These are phyloP conservation scores for Synergus gifuensis DNA, from an alignment of 2,888 invertebrate genomes.

Conservation along the genomic window DNA sequence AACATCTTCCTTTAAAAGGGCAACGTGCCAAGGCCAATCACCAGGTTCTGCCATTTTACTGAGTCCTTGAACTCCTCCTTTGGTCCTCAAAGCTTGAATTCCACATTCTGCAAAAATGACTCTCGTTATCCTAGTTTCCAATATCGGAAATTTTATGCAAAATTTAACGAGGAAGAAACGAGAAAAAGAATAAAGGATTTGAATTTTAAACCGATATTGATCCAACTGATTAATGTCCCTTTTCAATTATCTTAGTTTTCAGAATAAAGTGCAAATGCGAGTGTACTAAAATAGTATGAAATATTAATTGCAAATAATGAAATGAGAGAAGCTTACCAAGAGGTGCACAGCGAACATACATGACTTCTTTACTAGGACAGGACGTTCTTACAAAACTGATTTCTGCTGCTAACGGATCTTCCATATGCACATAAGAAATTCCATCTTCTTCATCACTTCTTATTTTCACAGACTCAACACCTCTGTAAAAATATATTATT, in stretches of 20 bases:
- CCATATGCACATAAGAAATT: constrained; percentile 88
- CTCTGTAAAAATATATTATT: constrained; percentile 78
- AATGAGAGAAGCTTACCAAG: constrained; percentile 80
- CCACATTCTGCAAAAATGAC: constrained; percentile 83
- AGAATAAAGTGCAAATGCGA: background rate
- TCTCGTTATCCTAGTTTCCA: background rate
- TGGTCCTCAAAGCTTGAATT: constrained; percentile 80
- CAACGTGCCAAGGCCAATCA: constrained; percentile 96
- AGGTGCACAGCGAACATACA: constrained; percentile 88
- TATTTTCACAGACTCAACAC: constrained; percentile 85
- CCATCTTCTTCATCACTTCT: constrained; percentile 81
- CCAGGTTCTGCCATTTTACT: constrained; percentile 88
- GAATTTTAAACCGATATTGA: background rate
- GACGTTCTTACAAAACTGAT: constrained; percentile 89
- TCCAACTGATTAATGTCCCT: background rate
- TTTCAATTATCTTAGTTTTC: background rate
- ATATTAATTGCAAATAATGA: background rate
- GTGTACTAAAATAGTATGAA: background rate
- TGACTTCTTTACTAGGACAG: constrained; percentile 87
- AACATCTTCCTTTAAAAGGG: constrained; percentile 88
- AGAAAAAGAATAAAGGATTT: too few species aligned
- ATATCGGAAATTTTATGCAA: background rate
- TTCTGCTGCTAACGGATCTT: constrained; percentile 89
- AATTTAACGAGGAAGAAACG: background rate
- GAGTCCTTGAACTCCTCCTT: constrained; percentile 80